Percentiles rank a stretch among this genome's conserved stretches.
phyloP scores from a whole-genome alignment of 2,888 invertebrate species.

The Amorpha juglandis region DNA sequence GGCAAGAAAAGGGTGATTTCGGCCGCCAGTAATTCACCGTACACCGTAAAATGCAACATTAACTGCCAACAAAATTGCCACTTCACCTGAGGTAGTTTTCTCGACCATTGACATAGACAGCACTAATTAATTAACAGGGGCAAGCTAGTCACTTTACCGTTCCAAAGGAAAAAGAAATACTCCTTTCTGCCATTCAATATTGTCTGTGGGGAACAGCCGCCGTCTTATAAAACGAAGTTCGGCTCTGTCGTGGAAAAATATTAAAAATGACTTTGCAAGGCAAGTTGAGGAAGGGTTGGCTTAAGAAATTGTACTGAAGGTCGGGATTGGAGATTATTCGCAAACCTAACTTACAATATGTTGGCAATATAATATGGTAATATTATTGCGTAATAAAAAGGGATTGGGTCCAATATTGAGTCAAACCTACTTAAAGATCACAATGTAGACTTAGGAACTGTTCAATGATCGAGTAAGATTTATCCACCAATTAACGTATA shows the following conservation, averaged over 20 bases:
- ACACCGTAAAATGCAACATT: no score
- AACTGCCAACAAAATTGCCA: no score
- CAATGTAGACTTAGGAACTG: neutral
- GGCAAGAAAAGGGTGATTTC: no score
- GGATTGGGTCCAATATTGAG: slow-evolving; percentile 5
- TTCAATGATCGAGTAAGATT: neutral
- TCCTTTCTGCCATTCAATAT: neutral
- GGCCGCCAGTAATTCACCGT: no score
- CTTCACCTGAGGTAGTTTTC: no score
- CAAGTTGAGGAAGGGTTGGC: slow-evolving; percentile 13
- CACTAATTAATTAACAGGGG: no score
- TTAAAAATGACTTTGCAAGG: slow-evolving; percentile 18
- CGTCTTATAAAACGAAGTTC: neutral
- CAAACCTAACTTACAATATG: slow-evolving; percentile 28
- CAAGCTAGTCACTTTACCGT: no score
- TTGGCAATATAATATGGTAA: slow-evolving; percentile 23
- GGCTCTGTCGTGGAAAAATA: neutral
- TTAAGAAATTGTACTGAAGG: slow-evolving; percentile 14
- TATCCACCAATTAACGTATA: neutral
- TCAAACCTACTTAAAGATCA: slow-evolving; percentile 4
- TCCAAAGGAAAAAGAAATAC: neutral
- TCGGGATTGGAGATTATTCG: slow-evolving; percentile 26
- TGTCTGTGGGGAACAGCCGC: neutral
- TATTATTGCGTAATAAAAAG: slow-evolving; percentile 13
- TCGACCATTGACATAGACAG: no score